Evolutionary conservation across 2,113 vertebrate genomes (phyloP).

Genomic region (Psilopsiagon aurifrons): DNA sequence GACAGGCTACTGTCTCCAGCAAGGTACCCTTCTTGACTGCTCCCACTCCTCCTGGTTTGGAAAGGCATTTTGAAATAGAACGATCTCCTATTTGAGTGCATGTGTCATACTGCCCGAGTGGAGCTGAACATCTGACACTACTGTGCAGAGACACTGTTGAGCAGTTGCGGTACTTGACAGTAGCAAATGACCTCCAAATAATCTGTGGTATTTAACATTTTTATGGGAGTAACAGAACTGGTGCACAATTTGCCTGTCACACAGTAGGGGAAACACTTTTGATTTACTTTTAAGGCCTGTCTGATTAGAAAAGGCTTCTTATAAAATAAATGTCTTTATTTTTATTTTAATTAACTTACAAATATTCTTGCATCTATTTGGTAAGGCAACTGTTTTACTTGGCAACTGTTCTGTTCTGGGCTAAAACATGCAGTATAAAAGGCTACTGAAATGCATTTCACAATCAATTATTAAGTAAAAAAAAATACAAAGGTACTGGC

Average conservation of each 20-base stretch:
- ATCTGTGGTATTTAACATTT: not conserved
- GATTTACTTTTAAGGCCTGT: not conserved
- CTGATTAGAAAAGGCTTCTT: not conserved
- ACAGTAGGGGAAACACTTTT: not conserved
- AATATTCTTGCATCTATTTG: not conserved
- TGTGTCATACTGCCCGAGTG: not conserved
- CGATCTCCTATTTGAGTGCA: not conserved
- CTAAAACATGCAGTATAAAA: not conserved
- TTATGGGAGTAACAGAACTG: not conserved
- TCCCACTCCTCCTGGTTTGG: not conserved
- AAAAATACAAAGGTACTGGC: not conserved
- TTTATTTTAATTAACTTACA: slow-evolving; percentile 13
- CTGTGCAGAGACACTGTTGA: not conserved
- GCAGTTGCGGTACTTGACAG: not conserved
- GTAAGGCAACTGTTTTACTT: not conserved
- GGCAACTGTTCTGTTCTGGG: not conserved
- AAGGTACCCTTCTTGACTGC: not conserved
- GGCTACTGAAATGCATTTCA: not conserved
- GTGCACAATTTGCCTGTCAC: not conserved
- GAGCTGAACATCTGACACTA: not conserved
- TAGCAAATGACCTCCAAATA: not conserved
- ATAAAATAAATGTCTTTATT: not conserved
- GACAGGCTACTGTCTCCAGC: not conserved
- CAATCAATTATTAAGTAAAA: not conserved
- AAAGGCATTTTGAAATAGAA: not conserved